Conservation (phyloP, 2,888 invertebrate species). For the Chrysolina americana region DNA sequence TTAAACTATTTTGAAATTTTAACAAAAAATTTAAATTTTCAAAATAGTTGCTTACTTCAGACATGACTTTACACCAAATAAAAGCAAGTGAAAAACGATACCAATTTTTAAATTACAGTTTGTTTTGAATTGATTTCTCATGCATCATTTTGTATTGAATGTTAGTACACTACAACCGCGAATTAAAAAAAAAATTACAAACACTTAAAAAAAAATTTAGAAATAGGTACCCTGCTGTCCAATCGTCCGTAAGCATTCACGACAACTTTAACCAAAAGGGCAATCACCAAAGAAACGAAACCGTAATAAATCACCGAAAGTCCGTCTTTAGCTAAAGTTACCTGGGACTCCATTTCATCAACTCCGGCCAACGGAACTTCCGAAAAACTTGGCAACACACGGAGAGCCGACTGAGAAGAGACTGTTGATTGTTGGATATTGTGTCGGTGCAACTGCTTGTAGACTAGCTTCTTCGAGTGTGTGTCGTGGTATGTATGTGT, state of each 20-base stretch:
- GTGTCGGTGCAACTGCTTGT: conserved; percentile 12
- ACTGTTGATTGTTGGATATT: conserved; percentile 1
- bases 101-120: background rate
- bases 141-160: conserved; percentile 5
- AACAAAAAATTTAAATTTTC: background rate
- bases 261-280: conserved; percentile 65
- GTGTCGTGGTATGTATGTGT: conserved; percentile 9
- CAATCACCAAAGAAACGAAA: conserved; percentile 64
- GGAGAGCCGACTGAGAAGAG: conserved; percentile 12
- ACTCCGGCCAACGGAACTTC: conserved; percentile 24
- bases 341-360: conserved; percentile 64
- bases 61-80: background rate
- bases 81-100: background rate
- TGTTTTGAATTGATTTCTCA: background rate
- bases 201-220: conserved; percentile 41
- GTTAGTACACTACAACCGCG: conserved; percentile 40
- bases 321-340: conserved; percentile 64
- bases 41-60: background rate
- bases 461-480: conserved; percentile 22
- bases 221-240: conserved; percentile 60
- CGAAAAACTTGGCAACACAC: conserved; percentile 30
- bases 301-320: conserved; percentile 63
- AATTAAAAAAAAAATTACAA: conserved; percentile 39
- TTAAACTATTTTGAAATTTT: too few relatives aligned
- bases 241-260: conserved; percentile 63